Conservation (phyloP, 1,140 invertebrate genomes). For the Leptopilina boulardi region DNA sequence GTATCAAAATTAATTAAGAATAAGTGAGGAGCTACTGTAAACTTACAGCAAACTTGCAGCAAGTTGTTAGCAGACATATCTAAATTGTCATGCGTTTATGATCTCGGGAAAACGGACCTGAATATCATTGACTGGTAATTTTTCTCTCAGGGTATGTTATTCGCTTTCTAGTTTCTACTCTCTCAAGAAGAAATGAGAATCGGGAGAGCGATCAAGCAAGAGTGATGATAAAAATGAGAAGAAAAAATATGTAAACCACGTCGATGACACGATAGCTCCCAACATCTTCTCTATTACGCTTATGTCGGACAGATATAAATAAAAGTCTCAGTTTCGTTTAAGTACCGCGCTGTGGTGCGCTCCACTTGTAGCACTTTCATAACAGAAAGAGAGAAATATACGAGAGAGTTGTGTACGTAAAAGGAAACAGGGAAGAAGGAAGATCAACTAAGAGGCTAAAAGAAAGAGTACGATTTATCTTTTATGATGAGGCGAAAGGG, state of each 20-base stretch:
- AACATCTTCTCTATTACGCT: slow-evolving; percentile 56
- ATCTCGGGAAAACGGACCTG: slow-evolving; percentile 2
- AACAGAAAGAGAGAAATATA: slow-evolving; percentile 56
- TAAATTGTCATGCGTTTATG: neutral
- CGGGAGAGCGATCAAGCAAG: slow-evolving; percentile 31
- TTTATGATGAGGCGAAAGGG: slow-evolving; percentile 3
- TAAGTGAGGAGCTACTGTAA: no score
- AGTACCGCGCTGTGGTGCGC: slow-evolving; percentile 56
- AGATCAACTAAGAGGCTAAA: slow-evolving; percentile 39
- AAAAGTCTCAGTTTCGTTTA: slow-evolving; percentile 65
- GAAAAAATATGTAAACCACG: slow-evolving; percentile 52
- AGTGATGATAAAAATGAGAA: slow-evolving; percentile 38
- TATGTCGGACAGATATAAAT: slow-evolving; percentile 66
- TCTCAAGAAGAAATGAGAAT: slow-evolving; percentile 10
- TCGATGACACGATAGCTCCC: slow-evolving; percentile 49
- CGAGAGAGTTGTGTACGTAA: slow-evolving; percentile 39
- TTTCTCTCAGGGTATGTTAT: slow-evolving; percentile 2
- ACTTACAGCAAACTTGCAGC: no score
- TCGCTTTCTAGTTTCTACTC: slow-evolving; percentile 22
- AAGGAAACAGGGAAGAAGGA: slow-evolving; percentile 47
- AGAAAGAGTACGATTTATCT: slow-evolving; percentile 36
- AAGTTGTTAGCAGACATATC: neutral
- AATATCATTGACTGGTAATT: slow-evolving; percentile 2
- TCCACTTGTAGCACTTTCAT: slow-evolving; percentile 68
- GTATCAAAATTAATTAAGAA: no score